These are phyloP conservation scores for Gallinago media DNA, from an alignment of 2,113 vertebrate genomes.

Conservation along the genomic window DNA sequence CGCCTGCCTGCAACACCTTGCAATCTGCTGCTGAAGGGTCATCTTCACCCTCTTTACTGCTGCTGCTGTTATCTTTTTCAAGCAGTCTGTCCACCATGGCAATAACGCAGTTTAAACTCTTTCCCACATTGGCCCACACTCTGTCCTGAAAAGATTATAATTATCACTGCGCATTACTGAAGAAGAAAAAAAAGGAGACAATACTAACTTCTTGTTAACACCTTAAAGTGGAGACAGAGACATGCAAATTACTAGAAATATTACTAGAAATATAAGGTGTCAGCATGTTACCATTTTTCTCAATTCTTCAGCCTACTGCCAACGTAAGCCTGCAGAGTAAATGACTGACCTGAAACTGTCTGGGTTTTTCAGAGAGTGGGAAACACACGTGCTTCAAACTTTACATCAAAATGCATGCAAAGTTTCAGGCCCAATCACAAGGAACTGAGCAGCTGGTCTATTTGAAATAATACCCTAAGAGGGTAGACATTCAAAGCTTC, in stretches of 20 bases:
- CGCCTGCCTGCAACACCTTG: slow-evolving; percentile 79
- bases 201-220: not conserved
- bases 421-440: not conserved
- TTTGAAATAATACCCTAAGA: not conserved
- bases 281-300: not conserved
- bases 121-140: slow-evolving; percentile 94
- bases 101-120: slow-evolving; percentile 94
- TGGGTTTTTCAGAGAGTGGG: not conserved
- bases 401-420: not conserved
- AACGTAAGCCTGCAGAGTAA: not conserved
- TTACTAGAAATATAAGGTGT: not conserved
- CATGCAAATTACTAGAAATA: not conserved
- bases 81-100: slow-evolving; percentile 94
- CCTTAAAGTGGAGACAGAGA: not conserved
- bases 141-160: slow-evolving; percentile 89
- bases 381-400: not conserved
- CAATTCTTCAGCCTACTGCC: not conserved
- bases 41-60: slow-evolving; percentile 17
- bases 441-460: not conserved
- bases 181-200: not conserved
- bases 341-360: not conserved
- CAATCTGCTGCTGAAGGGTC: slow-evolving; percentile 80
- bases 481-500: not conserved
- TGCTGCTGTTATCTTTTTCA: slow-evolving; percentile 77
- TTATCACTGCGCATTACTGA: slow-evolving; percentile 52